Evolutionary conservation across 2,888 invertebrate species (phyloP), one percentile per base, ranked within the genome.

Genomic region (Ceramica pisi): DNA sequence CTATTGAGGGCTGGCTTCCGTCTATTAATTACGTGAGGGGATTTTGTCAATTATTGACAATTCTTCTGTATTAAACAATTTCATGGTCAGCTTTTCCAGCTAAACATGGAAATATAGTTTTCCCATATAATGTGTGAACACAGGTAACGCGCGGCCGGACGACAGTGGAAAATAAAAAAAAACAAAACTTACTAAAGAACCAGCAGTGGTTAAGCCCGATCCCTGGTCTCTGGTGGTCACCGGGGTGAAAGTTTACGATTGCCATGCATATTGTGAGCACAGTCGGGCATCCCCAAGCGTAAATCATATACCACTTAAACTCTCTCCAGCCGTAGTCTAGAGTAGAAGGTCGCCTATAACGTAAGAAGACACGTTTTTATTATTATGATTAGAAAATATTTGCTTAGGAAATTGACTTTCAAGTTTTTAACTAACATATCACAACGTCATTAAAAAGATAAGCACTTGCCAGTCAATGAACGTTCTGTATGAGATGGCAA

Each of bases 121-220:
- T 19, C 16, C 46, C 19, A 41, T 4, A 14, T 16, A 41, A 41
- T 41, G 5, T 41, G 41, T 41, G 3, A 14, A 41, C 46, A 46
- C 46, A 10, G 46, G 7, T 7, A 19, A 19, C 41, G 46, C 19
- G n/a, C n/a, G n/a, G n/a, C n/a, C n/a, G n/a, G n/a, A n/a, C n/a
- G n/a, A n/a, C n/a, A n/a, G n/a, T n/a, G n/a, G n/a, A n/a, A n/a
- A n/a, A n/a, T n/a, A 31, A 31, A 31, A 31, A 31, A 14, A 38
- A 35, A 38, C 1, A 19, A 26, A 71, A 86, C 89, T 90, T 89
- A 97, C 97, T 94, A 75, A 92, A 90, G 87, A 98, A 97, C 97
- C 97, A 98, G 89, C 98, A 98, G 60, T 91, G 93, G 16, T 86
- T 87, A 16, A 96, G 91, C 3, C 97, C 97, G 46, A 97, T 96